A percentile compares a stretch with the other conserved stretches of the same genome.
These are phyloP conservation scores for Agapornis canus DNA, from an alignment of 2,797 vertebrate genomes.

Conservation along the genomic window DNA sequence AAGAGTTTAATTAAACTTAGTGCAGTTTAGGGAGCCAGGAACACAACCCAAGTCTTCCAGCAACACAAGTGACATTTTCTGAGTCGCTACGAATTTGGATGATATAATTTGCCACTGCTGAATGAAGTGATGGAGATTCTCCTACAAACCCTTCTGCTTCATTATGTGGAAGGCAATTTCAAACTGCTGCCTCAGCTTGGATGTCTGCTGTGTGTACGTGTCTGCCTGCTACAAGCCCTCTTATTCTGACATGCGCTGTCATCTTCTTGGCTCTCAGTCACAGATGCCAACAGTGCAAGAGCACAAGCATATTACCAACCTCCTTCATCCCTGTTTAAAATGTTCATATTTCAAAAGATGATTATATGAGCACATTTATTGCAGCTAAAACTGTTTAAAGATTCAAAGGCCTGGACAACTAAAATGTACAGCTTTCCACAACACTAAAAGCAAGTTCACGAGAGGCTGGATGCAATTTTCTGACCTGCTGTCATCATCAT, in stretches of 20 bases:
- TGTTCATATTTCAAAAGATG: background rate
- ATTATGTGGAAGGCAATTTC: background rate
- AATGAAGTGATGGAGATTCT: background rate
- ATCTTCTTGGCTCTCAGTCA: background rate
- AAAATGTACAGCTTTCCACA: background rate
- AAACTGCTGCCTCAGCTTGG: constrained; percentile 29
- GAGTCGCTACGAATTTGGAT: background rate
- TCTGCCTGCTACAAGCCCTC: background rate
- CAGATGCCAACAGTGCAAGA: background rate
- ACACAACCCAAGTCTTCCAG: background rate
- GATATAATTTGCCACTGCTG: background rate
- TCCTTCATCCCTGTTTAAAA: background rate
- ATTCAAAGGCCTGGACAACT: background rate
- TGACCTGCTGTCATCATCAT: constrained; percentile 28
- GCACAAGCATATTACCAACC: background rate
- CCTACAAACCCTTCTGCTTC: background rate
- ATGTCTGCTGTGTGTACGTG: background rate
- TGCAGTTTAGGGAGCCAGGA: background rate
- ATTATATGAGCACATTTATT: background rate
- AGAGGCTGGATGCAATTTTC: constrained; percentile 14
- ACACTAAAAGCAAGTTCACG: background rate
- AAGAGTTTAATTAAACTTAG: background rate
- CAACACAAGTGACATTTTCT: background rate
- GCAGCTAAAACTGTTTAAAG: background rate
- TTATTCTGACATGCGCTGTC: background rate